Evolutionary conservation across 2,113 vertebrate species (phyloP), one percentile per base, ranked within the genome.

Genomic region (Pangasianodon gigas): DNA sequence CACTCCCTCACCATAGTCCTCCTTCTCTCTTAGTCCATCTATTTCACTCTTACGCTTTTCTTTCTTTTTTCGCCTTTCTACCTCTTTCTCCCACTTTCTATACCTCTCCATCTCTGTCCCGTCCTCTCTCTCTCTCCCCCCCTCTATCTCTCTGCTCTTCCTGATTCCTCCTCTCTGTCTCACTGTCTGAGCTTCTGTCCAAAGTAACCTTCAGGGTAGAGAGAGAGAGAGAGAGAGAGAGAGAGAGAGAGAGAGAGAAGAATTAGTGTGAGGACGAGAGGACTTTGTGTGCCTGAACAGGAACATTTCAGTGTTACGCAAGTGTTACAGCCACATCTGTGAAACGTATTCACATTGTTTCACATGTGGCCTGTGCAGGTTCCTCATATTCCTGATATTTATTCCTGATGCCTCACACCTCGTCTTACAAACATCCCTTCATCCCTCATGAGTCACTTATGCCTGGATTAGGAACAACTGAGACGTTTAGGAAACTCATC

Each of bases 401-500:
- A 85, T 85, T 85, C 82, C 82, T 84, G 56, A 84, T 84, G 82
- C 44, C 74, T 79, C 74, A 62, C 86, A 87, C 24, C 60, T 86
- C 18, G 0, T 71, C 37, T 51, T 79, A 14, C 19, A 48, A 24
- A 86, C 51, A 85, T 71, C 41, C 26, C 18, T 65, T 67, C 60
- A 46, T 85, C 84, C 84, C 21, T 19, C 21, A 74, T 87, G 48
- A 88, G 85, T 58, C 79, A 81, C 74, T 69, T 14, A 16, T 51
- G 74, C 69, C 41, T 62, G 83, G 52, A 51, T 82, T 26, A 82
- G 26, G 74, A 90, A 86, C 88, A 89, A 75, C 84, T 37, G 16
- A 54, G 51, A 83, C 56, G 8, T 84, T 89, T 89, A 85, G 84
- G 62, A 41, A 85, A 71, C 85, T 85, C 88, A 87, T 89, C 90